A percentile compares a stretch with the other conserved stretches of the same genome.
Evolutionary conservation across 2,888 invertebrate genomes (phyloP).

Genomic region (Scaeva pyrastri): DNA sequence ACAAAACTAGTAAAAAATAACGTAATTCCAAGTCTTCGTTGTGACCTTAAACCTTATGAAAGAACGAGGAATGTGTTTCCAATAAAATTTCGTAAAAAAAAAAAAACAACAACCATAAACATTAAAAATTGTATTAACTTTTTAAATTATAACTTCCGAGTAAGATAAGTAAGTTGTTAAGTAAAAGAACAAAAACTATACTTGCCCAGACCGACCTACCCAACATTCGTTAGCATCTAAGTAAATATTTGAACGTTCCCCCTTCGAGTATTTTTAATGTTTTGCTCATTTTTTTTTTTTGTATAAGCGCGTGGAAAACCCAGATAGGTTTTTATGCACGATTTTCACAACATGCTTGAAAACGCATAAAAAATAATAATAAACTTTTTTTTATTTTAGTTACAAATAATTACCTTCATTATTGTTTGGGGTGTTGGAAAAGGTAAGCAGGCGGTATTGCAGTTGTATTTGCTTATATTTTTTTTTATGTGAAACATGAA

Average conservation of each 20-base stretch:
- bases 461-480: neutral
- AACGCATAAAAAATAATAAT: conserved; percentile 29
- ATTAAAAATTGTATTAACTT: conserved; percentile 52
- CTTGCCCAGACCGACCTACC: neutral
- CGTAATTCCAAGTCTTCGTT: neutral
- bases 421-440: neutral
- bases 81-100: conserved; percentile 39
- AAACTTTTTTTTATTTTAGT: conserved; percentile 22
- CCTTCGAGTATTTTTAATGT: neutral
- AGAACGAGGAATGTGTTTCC: conserved; percentile 23
- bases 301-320: conserved; percentile 32
- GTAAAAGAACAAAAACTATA: conserved; percentile 15
- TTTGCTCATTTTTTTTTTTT: neutral
- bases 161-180: conserved; percentile 39
- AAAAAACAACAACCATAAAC: conserved; percentile 33
- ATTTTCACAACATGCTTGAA: conserved; percentile 30
- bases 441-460: neutral
- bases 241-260: conserved; percentile 21
- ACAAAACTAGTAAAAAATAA: neutral
- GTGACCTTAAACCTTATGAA: conserved; percentile 44
- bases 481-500: too few relatives aligned
- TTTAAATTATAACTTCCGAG: conserved; percentile 59
- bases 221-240: conserved; percentile 20
- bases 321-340: conserved; percentile 50
- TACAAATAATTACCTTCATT: conserved; percentile 60